Evolutionary conservation across 2,888 invertebrate genomes (phyloP).

Genomic region (Tetheella fluctuosa): DNA sequence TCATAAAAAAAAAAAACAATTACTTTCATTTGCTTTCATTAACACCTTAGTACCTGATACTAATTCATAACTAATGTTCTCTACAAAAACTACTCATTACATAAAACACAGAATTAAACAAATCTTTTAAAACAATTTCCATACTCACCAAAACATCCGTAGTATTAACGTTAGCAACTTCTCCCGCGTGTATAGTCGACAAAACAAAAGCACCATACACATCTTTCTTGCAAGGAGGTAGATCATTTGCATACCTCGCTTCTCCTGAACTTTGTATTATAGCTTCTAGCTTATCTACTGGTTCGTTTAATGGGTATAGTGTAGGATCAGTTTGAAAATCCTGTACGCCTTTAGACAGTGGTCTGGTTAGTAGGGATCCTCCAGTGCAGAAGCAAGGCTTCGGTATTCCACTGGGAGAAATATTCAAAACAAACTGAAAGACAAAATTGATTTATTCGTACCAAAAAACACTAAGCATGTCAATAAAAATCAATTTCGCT

Average conservation of each 20-base stretch:
- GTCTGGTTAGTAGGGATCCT: conserved; percentile 77
- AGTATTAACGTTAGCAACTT: conserved; percentile 84
- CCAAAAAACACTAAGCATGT: background rate
- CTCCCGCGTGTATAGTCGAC: conserved; percentile 83
- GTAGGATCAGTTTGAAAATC: conserved; percentile 85
- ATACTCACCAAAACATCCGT: conserved; percentile 84
- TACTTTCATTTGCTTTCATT: too few relatives aligned
- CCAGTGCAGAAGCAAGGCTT: conserved; percentile 77
- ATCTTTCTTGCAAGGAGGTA: conserved; percentile 83
- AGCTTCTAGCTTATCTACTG: conserved; percentile 87
- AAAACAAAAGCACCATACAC: conserved; percentile 88
- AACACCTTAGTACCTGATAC: too few relatives aligned
- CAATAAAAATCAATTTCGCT: too few relatives aligned
- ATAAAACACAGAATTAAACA: too few relatives aligned
- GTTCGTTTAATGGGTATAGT: conserved; percentile 87
- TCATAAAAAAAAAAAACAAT: background rate
- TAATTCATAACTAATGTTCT: too few relatives aligned
- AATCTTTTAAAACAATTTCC: background rate
- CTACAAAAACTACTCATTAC: too few relatives aligned
- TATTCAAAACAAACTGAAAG: conserved; percentile 81
- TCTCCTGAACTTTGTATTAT: conserved; percentile 86
- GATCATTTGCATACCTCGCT: conserved; percentile 87
- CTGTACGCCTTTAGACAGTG: conserved; percentile 85
- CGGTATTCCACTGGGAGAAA: conserved; percentile 71
- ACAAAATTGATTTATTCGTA: conserved; percentile 8